These are phyloP conservation scores for Bilobella aurantiaca DNA, from an alignment of 1,140 invertebrate genomes.

Conservation along the genomic window DNA sequence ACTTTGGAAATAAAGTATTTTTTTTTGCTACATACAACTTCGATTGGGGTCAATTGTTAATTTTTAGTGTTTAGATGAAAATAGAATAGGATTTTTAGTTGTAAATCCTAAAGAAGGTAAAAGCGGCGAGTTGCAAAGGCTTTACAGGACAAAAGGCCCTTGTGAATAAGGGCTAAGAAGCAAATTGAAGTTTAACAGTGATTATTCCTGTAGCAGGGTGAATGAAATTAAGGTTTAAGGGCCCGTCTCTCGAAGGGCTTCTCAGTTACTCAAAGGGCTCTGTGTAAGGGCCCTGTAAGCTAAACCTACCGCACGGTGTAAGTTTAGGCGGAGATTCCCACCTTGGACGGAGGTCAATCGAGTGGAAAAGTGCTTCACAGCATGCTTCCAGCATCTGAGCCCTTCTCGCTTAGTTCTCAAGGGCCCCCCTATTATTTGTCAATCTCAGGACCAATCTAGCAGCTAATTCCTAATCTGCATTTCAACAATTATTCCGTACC, in stretches of 20 bases:
- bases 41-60: too few relatives aligned
- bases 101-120: too few relatives aligned
- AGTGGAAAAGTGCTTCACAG: slow-evolving; percentile 21
- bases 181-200: not conserved
- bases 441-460: not conserved
- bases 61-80: too few relatives aligned
- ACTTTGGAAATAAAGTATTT: too few relatives aligned
- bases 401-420: not conserved
- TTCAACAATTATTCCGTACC: not conserved
- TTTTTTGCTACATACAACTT: too few relatives aligned
- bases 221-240: not conserved
- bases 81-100: too few relatives aligned
- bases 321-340: not conserved
- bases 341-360: slow-evolving; percentile 13
- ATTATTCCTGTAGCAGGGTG: not conserved
- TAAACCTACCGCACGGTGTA: not conserved
- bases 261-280: not conserved
- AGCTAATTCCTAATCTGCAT: not conserved
- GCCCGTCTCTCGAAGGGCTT: not conserved
- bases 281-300: not conserved
- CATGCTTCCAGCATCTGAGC: not conserved
- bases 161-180: too few relatives aligned
- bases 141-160: not conserved
- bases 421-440: slow-evolving; percentile 1
- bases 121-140: not conserved